phyloP scores from a whole-genome alignment of 2,888 invertebrate genomes.

The Fragum sueziense region DNA sequence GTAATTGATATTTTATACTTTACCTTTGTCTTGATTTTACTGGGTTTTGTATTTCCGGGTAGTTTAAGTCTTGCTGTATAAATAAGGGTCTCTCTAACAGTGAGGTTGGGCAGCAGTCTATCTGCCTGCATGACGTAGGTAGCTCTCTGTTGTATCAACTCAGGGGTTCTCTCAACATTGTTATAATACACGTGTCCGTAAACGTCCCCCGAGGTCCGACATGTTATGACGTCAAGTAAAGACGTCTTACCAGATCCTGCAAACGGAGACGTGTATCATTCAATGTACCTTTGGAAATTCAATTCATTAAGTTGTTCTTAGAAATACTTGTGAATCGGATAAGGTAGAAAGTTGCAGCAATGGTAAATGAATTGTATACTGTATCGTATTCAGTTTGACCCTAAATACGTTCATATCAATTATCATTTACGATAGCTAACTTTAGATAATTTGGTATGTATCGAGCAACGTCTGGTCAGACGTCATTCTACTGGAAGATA shows the following conservation, averaged over 20 bases:
- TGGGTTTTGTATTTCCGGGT: slow-evolving; percentile 64
- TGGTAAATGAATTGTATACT: too few species aligned
- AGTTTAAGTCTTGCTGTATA: slow-evolving; percentile 79
- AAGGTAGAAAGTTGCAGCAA: too few species aligned
- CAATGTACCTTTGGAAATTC: too few species aligned
- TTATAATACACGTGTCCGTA: slow-evolving; percentile 63
- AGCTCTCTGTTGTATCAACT: slow-evolving; percentile 91
- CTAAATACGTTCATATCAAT: too few species aligned
- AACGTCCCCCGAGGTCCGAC: slow-evolving; percentile 83
- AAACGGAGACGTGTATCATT: neutral
- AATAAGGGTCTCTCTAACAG: slow-evolving; percentile 88
- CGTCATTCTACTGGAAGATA: too few species aligned
- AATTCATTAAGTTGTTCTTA: too few species aligned
- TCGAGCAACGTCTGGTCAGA: too few species aligned
- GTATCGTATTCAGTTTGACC: too few species aligned
- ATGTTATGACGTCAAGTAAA: slow-evolving; percentile 92
- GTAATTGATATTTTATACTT: too few species aligned
- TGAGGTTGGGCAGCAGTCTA: slow-evolving; percentile 91
- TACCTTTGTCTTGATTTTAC: slow-evolving; percentile 56
- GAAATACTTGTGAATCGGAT: too few species aligned
- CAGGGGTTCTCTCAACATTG: slow-evolving; percentile 80
- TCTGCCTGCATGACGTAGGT: slow-evolving; percentile 94
- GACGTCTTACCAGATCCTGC: slow-evolving; percentile 86
- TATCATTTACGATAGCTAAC: too few species aligned
- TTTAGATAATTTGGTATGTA: too few species aligned